Conservation (phyloP, 1,140 invertebrate genomes). For the Oppia nitens region DNA sequence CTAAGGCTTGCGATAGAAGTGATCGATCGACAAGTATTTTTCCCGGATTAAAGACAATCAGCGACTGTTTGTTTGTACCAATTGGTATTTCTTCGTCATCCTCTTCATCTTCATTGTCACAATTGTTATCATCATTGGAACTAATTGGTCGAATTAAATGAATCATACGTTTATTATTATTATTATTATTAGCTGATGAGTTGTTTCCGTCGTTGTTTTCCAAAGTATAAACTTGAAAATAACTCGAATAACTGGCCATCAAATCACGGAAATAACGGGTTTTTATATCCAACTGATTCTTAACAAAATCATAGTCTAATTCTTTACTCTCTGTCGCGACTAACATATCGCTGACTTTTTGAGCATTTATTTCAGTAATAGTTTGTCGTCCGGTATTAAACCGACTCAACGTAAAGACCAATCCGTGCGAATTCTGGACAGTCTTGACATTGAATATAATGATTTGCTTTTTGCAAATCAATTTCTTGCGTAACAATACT, state of each 20-base stretch:
- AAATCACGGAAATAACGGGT: slow-evolving; percentile 1
- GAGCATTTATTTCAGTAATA: slow-evolving; percentile 29
- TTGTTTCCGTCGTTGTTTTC: background rate
- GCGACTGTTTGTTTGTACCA: slow-evolving; percentile 1
- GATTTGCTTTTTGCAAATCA: slow-evolving; percentile 43
- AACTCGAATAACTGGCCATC: background rate
- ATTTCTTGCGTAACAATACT: slow-evolving; percentile 35
- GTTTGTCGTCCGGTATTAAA: slow-evolving; percentile 16
- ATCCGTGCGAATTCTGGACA: slow-evolving; percentile 13
- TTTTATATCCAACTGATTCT: slow-evolving; percentile 3
- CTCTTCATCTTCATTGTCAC: slow-evolving; percentile 27
- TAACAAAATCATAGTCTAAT: slow-evolving; percentile 19
- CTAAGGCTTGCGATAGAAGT: slow-evolving; percentile 34
- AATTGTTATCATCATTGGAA: slow-evolving; percentile 27
- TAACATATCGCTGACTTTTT: slow-evolving; percentile 34
- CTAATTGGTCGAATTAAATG: slow-evolving; percentile 15
- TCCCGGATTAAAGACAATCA: slow-evolving; percentile 25
- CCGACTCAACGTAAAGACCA: slow-evolving; percentile 16
- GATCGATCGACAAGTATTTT: slow-evolving; percentile 14
- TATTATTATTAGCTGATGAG: too few species aligned
- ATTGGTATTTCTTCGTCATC: slow-evolving; percentile 30
- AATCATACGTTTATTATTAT: background rate
- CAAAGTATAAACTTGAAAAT: background rate
- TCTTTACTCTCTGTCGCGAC: slow-evolving; percentile 35
- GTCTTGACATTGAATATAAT: slow-evolving; percentile 12